Conservation (phyloP, 1,140 invertebrate genomes). For the Achroia grisella region DNA sequence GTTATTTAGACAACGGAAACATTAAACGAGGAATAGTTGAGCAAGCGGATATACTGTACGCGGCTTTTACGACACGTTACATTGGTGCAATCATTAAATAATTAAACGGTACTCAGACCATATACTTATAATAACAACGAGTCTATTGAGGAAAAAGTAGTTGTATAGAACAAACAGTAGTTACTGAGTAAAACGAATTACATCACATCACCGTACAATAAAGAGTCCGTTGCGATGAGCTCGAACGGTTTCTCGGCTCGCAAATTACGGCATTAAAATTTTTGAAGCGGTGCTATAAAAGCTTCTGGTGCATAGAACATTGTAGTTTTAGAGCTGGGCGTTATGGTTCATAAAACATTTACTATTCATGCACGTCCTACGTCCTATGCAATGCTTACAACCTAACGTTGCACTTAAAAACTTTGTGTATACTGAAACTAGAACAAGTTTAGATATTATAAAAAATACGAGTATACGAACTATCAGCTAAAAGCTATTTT, state of each 20-base stretch:
- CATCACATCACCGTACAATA: constrained; percentile 23
- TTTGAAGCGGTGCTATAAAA: constrained; percentile 48
- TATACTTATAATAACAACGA: constrained; percentile 20
- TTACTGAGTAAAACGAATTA: constrained; percentile 20
- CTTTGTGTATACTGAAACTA: constrained; percentile 1
- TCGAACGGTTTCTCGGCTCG: constrained; percentile 17
- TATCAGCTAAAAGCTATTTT: no score
- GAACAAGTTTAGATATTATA: background rate
- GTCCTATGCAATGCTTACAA: background rate
- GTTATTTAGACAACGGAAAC: background rate
- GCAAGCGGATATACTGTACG: background rate
- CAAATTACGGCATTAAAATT: constrained; percentile 58
- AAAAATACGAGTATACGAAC: no score
- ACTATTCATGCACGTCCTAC: constrained; percentile 21
- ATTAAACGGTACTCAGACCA: constrained; percentile 28
- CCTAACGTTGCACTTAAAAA: constrained; percentile 9
- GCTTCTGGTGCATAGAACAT: constrained; percentile 28
- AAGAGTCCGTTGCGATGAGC: constrained; percentile 8
- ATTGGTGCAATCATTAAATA: constrained; percentile 36
- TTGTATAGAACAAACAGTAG: constrained; percentile 23
- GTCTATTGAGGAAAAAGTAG: constrained; percentile 16
- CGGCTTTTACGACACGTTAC: constrained; percentile 22
- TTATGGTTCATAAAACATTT: constrained; percentile 41
- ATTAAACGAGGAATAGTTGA: background rate
- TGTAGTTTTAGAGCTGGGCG: constrained; percentile 29